Conservation (phyloP, 1,140 invertebrate genomes). For the Papilio machaon region DNA sequence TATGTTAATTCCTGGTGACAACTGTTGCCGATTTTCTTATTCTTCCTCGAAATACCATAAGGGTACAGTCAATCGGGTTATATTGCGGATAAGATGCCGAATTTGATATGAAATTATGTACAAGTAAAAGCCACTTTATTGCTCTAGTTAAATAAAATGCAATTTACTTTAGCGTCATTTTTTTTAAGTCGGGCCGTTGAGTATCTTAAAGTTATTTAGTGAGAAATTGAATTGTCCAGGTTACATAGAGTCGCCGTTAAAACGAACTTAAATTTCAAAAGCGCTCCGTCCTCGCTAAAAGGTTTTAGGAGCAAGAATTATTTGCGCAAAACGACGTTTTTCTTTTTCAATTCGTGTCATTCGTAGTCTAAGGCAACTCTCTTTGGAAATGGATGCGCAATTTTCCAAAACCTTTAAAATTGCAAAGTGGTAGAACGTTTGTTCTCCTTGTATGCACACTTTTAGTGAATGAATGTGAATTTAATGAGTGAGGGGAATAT, state of each 20-base stretch:
- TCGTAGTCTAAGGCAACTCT: not conserved
- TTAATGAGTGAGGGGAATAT: not conserved
- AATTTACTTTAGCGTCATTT: not conserved
- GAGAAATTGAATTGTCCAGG: slow-evolving; percentile 12
- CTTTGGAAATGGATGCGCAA: slow-evolving; percentile 1
- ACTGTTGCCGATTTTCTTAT: too few species aligned
- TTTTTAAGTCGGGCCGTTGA: not conserved
- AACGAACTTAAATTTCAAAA: slow-evolving; percentile 26
- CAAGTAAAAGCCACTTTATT: not conserved
- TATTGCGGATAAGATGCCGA: not conserved
- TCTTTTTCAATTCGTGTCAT: slow-evolving; percentile 25
- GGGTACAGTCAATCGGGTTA: too few species aligned
- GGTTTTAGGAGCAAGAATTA: slow-evolving; percentile 24
- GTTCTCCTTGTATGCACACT: not conserved
- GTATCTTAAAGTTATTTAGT: slow-evolving; percentile 17
- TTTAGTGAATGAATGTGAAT: not conserved
- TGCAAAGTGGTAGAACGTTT: not conserved
- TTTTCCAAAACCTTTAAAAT: slow-evolving; percentile 5
- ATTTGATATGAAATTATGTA: not conserved
- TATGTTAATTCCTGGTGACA: too few species aligned
- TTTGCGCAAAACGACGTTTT: slow-evolving; percentile 10
- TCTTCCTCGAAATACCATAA: too few species aligned
- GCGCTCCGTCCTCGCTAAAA: slow-evolving; percentile 5
- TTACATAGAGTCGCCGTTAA: slow-evolving; percentile 20
- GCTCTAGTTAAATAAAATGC: not conserved